Conservation (phyloP, 2,888 invertebrate species). For the Barypeithes pellucidus region DNA sequence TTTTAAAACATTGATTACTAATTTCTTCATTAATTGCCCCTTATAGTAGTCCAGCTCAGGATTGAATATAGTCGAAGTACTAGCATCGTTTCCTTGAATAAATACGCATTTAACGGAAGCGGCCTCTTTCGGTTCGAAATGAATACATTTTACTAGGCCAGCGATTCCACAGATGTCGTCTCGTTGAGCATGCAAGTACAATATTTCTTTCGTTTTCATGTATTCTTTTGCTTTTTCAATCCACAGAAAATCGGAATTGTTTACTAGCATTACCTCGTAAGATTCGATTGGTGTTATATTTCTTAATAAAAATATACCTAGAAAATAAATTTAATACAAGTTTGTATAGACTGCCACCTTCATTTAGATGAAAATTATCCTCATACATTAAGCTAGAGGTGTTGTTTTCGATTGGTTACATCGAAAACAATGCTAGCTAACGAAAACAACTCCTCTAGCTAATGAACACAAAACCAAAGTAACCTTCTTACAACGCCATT, state of each 20-base stretch:
- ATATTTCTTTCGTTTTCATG: slow-evolving; percentile 31
- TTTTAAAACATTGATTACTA: slow-evolving; percentile 58
- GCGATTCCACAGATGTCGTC: slow-evolving; percentile 57
- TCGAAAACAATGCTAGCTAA: no score
- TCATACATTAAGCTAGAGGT: no score
- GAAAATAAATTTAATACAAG: background rate
- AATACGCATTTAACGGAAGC: slow-evolving; percentile 54
- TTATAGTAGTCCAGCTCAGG: slow-evolving; percentile 55
- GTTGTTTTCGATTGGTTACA: no score
- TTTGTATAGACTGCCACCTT: no score
- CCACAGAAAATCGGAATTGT: slow-evolving; percentile 54
- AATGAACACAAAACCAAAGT: no score
- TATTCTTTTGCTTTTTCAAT: slow-evolving; percentile 63
- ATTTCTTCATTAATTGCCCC: slow-evolving; percentile 57
- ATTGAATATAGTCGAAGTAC: slow-evolving; percentile 56
- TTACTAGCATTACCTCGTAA: slow-evolving; percentile 21
- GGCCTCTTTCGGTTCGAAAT: slow-evolving; percentile 49
- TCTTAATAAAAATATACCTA: slow-evolving; percentile 42
- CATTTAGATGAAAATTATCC: no score
- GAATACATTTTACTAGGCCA: slow-evolving; percentile 58
- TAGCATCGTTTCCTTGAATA: slow-evolving; percentile 54
- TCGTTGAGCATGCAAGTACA: slow-evolving; percentile 53
- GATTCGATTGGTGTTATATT: background rate
- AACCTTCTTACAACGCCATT: no score
- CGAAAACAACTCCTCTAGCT: no score